Evolutionary conservation across 1,140 invertebrate genomes (phyloP).

Genomic region (Bombus cullumanus): DNA sequence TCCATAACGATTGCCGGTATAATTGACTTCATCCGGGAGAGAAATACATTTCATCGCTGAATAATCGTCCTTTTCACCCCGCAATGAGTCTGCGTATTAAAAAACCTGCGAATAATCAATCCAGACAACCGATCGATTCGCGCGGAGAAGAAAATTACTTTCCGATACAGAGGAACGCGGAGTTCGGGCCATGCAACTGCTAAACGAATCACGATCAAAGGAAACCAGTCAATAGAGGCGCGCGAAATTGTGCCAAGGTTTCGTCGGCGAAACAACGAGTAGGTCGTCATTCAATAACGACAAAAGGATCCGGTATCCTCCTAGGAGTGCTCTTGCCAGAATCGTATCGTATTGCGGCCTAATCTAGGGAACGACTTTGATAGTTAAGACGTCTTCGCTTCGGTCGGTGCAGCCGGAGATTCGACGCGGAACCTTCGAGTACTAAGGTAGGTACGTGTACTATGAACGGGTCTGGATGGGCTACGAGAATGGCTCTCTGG

Average conservation of each 20-base stretch:
- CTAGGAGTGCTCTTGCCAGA: slow-evolving; percentile 20
- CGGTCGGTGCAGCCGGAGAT: slow-evolving; percentile 12
- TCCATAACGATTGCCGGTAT: neutral
- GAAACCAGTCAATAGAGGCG: slow-evolving; percentile 12
- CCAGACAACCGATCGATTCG: neutral
- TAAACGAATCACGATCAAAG: slow-evolving; percentile 55
- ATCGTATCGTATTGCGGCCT: slow-evolving; percentile 49
- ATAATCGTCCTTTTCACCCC: neutral
- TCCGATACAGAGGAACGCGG: slow-evolving; percentile 22
- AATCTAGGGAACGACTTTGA: slow-evolving; percentile 53
- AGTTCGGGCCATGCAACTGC: neutral
- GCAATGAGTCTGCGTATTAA: neutral
- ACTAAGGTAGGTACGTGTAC: neutral
- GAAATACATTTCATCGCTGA: slow-evolving; percentile 7
- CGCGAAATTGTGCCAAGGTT: slow-evolving; percentile 49
- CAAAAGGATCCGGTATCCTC: slow-evolving; percentile 39
- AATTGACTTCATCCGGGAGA: neutral
- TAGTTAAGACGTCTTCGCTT: slow-evolving; percentile 45
- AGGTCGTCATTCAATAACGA: slow-evolving; percentile 29
- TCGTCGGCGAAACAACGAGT: neutral
- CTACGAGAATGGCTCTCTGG: neutral
- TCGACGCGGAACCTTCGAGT: neutral
- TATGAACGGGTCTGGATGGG: no score
- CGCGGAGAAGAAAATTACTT: slow-evolving; percentile 30
- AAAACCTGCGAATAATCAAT: slow-evolving; percentile 7